Evolutionary conservation across 35 echinoderm and acorn worm species (phyloP).

Genomic region (Apostichopus parvimensis): DNA sequence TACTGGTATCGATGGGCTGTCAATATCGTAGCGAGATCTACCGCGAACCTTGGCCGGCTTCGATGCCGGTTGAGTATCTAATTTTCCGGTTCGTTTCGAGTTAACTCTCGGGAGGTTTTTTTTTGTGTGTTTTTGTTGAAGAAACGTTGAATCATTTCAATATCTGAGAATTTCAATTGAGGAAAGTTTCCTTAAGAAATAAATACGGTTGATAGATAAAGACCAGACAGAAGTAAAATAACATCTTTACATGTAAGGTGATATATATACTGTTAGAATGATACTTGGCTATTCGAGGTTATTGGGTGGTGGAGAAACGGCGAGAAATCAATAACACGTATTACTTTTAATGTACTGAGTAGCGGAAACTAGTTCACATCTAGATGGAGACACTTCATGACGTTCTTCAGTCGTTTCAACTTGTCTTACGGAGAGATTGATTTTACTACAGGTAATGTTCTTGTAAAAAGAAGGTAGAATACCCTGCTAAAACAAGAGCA

Average conservation of each 20-base stretch:
- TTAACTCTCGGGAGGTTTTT: neutral
- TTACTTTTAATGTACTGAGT: neutral
- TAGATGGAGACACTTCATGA: neutral
- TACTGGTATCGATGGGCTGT: neutral
- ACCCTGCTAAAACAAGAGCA: too few species aligned
- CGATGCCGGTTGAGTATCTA: neutral
- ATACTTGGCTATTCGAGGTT: neutral
- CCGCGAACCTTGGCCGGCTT: neutral
- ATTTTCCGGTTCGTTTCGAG: conserved; percentile 39
- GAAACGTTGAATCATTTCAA: neutral
- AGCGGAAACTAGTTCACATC: neutral
- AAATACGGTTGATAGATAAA: neutral
- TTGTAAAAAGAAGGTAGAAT: too few species aligned
- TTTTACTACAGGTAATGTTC: too few species aligned
- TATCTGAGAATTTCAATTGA: neutral
- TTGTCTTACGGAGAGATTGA: neutral
- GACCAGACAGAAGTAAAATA: neutral
- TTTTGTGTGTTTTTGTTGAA: neutral
- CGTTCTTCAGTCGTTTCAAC: neutral
- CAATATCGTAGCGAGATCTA: conserved; percentile 9
- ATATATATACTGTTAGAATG: neutral
- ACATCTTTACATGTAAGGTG: neutral
- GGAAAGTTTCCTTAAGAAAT: neutral
- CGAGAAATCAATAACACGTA: too few species aligned
- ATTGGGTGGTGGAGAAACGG: neutral